Conservation (phyloP, 2,113 vertebrate species). For the Passer domesticus region DNA sequence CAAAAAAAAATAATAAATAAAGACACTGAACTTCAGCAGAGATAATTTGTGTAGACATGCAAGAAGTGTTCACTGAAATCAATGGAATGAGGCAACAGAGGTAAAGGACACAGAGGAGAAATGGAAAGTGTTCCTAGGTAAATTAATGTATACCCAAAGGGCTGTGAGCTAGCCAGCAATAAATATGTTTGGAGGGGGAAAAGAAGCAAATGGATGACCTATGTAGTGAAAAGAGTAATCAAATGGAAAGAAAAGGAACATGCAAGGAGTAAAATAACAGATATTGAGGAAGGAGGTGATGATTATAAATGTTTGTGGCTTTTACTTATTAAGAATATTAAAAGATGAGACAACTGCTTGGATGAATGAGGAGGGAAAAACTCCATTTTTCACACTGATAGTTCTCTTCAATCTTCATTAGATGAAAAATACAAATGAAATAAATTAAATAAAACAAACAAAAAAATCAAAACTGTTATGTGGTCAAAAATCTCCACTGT, state of each 20-base stretch:
- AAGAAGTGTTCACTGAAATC: slow-evolving; percentile 45
- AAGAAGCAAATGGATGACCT: slow-evolving; percentile 32
- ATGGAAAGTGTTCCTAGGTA: slow-evolving; percentile 23
- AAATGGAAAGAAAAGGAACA: not conserved
- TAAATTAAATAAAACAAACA: not conserved
- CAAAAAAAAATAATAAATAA: not conserved
- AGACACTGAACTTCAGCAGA: slow-evolving; percentile 12
- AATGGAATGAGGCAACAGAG: slow-evolving; percentile 29
- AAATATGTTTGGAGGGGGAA: not conserved
- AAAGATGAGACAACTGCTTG: not conserved
- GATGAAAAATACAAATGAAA: not conserved
- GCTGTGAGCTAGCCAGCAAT: slow-evolving; percentile 31
- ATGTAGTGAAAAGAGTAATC: slow-evolving; percentile 4
- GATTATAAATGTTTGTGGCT: not conserved
- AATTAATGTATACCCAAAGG: slow-evolving; percentile 44
- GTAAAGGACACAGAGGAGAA: slow-evolving; percentile 46
- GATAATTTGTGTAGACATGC: slow-evolving; percentile 27
- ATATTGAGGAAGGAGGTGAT: not conserved
- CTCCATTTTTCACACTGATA: not conserved
- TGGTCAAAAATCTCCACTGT: not conserved
- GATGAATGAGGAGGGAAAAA: not conserved
- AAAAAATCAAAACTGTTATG: not conserved
- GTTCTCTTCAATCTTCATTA: not conserved
- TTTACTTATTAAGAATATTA: not conserved
- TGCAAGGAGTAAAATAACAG: not conserved